Base-by-base conservation (phyloP, 1,140 invertebrate genomes). In the Ephestia elutella region DNA sequence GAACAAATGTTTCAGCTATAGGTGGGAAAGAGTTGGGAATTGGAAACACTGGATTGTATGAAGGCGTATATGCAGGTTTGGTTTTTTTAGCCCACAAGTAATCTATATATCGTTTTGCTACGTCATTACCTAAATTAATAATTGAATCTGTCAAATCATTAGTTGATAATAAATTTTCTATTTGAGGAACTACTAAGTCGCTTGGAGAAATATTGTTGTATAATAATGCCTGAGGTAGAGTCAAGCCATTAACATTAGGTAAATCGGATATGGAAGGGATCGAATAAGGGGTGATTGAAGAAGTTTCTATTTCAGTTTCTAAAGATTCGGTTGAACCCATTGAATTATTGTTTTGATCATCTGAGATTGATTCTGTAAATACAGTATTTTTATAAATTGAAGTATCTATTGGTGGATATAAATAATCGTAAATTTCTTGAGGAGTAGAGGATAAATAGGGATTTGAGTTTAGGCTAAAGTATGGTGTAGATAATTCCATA, bases 131-230 rank as follows among this genome's bases (percentile, higher is more conserved):
- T 25, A 53, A 15, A 7, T 53, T 20, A 13, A 21, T 53, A 11
- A 25, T n/a, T 25, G 50, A 53, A n/a, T 44, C 15, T 15, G 38
- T 44, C 15, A 44, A 44, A 10, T 44, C n/a, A 1, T 1, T n/a
- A 15, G 38, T 44, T 44, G 38, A 44, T n/a, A 44, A 15, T 17
- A 44, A 44, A 10, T 44, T 44, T 44, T 44, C 38, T 15, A 44
- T 44, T 15, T 20, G 11, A 1, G 50, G 50, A 25, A 53, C 21
- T n/a, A 53, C 19, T 53, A 25, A 53, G 19, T 53, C 28, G 4
- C 13, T 53, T 25, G 50, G 50, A 53, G 50, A 28, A n/a, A 53
- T 25, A n/a, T 25, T 53, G 9, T 21, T 20, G 50, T 25, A 53
- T 21, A n/a, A 25, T 53, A 25, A n/a, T 21, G 21, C 9, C 10